Percentiles rank a stretch among this genome's conserved stretches.
Evolutionary conservation across 2,797 vertebrate species (phyloP).

Genomic region (Urosaurus nigricauda): DNA sequence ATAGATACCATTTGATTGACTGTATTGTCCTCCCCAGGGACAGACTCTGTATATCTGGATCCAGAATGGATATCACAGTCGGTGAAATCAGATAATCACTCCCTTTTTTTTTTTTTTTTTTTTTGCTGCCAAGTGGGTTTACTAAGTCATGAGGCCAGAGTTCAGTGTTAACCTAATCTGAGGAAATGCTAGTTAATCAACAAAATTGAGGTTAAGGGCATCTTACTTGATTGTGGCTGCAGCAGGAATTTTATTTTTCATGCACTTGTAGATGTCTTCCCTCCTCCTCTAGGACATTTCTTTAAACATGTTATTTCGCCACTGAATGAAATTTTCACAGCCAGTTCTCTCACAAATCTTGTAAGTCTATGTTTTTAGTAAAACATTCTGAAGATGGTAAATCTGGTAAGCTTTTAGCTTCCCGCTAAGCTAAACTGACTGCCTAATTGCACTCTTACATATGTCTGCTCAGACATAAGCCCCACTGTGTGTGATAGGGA

Average conservation of each 20-base stretch:
- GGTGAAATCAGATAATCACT: background rate
- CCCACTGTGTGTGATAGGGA: no score
- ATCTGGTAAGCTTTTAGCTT: background rate
- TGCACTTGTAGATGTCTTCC: background rate
- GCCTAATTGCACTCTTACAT: background rate
- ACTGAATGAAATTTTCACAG: background rate
- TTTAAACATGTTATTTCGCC: background rate
- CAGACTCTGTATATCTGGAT: conserved; percentile 21
- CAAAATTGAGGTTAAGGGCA: conserved; percentile 14
- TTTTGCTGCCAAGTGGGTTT: conserved; percentile 7
- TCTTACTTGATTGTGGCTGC: background rate
- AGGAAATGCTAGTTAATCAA: conserved; percentile 26
- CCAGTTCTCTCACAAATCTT: background rate
- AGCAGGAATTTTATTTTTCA: conserved; percentile 9
- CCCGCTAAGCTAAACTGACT: background rate
- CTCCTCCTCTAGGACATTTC: background rate
- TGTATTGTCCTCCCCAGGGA: conserved; percentile 21
- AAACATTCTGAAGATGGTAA: background rate
- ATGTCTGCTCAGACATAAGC: no score
- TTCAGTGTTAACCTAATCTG: conserved; percentile 3
- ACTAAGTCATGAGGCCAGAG: background rate
- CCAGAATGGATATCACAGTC: conserved; percentile 15
- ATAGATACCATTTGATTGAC: conserved; percentile 3
- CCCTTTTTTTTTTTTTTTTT: background rate
- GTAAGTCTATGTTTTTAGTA: background rate